Percentiles rank a stretch among this genome's conserved stretches.
Conservation (phyloP, 2,797 vertebrate genomes). For the Taeniopygia guttata region DNA sequence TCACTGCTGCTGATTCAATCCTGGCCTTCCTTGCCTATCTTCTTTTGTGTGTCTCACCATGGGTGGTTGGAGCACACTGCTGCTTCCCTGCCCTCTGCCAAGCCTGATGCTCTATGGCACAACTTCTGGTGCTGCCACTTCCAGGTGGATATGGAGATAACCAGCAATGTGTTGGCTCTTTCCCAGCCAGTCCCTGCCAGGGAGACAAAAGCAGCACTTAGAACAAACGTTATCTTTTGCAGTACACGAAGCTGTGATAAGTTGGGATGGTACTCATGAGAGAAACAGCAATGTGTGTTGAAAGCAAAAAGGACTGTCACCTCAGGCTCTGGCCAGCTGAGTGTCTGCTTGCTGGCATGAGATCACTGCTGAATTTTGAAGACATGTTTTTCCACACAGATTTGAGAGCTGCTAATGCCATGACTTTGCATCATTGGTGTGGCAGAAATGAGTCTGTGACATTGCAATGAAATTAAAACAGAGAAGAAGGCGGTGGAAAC, state of each 20-base stretch:
- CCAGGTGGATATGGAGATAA: neutral
- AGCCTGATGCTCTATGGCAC: neutral
- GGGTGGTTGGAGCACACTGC: rapidly evolving
- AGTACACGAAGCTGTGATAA: neutral
- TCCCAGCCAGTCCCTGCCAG: neutral
- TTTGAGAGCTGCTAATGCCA: neutral
- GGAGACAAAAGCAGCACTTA: neutral
- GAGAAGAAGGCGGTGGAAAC: neutral
- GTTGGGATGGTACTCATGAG: neutral
- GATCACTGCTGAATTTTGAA: neutral
- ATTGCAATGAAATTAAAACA: neutral
- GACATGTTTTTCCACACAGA: neutral
- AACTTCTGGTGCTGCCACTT: neutral
- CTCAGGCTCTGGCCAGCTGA: neutral
- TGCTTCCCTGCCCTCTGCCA: neutral
- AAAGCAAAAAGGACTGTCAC: neutral
- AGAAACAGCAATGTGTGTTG: neutral
- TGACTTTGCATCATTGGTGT: neutral
- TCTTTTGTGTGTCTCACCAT: neutral
- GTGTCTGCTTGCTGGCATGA: neutral
- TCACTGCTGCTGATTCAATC: neutral
- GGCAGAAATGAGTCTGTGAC: neutral
- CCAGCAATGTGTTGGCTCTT: neutral
- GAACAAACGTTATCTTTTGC: neutral
- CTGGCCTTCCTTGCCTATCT: neutral